Evolutionary conservation across 2,797 vertebrate species (phyloP), one percentile per base, ranked within the genome.

Genomic region (Tympanoctomys barrerae): DNA sequence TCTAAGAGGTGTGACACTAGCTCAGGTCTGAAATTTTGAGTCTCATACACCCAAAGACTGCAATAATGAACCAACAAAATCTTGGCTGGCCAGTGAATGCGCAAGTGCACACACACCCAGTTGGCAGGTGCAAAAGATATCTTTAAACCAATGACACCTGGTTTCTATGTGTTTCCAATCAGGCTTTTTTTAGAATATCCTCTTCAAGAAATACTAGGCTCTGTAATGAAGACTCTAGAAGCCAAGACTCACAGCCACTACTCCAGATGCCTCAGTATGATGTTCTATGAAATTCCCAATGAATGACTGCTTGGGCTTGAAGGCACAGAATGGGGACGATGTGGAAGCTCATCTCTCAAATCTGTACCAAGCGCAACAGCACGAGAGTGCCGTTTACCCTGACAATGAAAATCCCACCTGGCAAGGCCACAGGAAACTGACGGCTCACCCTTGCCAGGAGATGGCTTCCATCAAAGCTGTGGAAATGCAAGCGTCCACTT

Each of bases 201-300:
- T 90, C 70, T 62, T 54, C 7, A 59, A 59, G 62, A 96, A 96
- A 92, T 3, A 1, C 31, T 11, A 77, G 95, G 94, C 79, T 86
- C 13, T 39, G 77, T 96, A 97, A 98, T 61, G 82, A 97, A 94
- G 94, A 59, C 88, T 83, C 62, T 61, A 33, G 89, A 95, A 97
- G 94, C 82, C 39, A 16, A 0, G 83, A 90, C 89, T 93, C 9
- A 87, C 93, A 86, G 93, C 82, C 33, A 28, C 73, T 79, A 57
- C 91, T 70, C 89, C 88, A 96, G 95, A 96, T 97, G 92, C 61
- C 93, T 94, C 98, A 96, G 96, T 91, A 19, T 62, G 95, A 59
- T 46, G 95, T 97, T 95, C 93, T 96, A 92, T 97, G 96, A 98
- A 98, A 97, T 94, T 97, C 97, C 93, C 96, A 98, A 97, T 97